Base-by-base conservation (phyloP, 2,113 vertebrate genomes). In the Hippopotamus amphibius region DNA sequence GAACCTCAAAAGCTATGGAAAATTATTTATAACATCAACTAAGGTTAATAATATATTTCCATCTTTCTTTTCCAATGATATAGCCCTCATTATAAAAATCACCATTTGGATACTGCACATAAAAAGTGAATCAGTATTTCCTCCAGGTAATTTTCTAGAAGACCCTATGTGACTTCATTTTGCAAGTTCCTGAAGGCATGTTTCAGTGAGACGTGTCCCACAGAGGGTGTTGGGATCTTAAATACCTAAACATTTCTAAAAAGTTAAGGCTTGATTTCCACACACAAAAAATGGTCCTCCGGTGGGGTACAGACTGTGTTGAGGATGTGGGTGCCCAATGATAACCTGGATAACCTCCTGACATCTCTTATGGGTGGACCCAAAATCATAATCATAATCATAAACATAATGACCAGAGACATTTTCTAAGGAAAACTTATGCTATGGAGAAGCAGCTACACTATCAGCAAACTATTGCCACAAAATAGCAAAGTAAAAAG, bases 111-210 rank as follows among this genome's bases (percentile, higher is more conserved):
- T 57, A 37, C 28, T 82, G 21, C 41, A 89, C 2, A 21, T 59
- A 77, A 85, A 85, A 77, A 84, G 43, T 63, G 15, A 89, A 77
- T 63, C 28, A 37, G 17, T 55, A 46, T 37, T 93, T 90, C 68
- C 57, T 93, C n/a, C 37, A 69, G 61, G 53, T 89, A 76, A 79
- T 89, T 79, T 89, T 84, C 69, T 68, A 96, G 91, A 79, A 43
- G 24, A 61, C 43, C 41, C 71, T 79, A 41, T 53, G 43, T 33
- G 43, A 80, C 37, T 84, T 88, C 61, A 59, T 93, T 92, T 82
- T 88, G 48, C 88, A 66, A 77, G 43, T 85, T 76, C 90, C 69
- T 53, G n/a, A 43, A 89, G 74, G 79, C 85, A 93, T 69, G 26
- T 46, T 84, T 69, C 50, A 28, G 24, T 77, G 50, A 69, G 79